These are phyloP conservation scores for Idaea biselata DNA, from an alignment of 2,888 invertebrate species.

Conservation along the genomic window DNA sequence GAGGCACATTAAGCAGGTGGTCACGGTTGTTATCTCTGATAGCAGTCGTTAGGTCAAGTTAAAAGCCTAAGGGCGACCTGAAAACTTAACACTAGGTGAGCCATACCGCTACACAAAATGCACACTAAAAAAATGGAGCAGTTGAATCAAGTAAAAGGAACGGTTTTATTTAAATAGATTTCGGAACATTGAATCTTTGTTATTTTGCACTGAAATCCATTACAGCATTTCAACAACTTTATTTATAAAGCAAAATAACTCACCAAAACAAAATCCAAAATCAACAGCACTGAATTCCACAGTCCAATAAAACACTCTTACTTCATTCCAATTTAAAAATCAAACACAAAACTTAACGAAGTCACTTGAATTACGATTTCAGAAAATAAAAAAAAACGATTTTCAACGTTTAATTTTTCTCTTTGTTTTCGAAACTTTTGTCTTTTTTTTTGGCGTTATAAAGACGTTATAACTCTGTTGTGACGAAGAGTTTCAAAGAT, in stretches of 20 bases:
- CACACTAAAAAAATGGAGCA: too few species aligned
- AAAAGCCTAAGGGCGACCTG: too few species aligned
- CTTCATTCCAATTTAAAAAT: slow-evolving; percentile 2
- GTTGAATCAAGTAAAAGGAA: not conserved
- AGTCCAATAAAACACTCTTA: not conserved
- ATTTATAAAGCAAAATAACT: not conserved
- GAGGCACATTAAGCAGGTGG: too few species aligned
- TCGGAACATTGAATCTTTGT: too few species aligned
- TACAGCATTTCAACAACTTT: not conserved
- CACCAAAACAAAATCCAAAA: not conserved
- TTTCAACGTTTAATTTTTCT: not conserved
- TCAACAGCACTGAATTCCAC: not conserved
- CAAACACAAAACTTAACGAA: slow-evolving; percentile 6
- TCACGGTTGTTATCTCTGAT: too few species aligned
- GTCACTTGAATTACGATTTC: not conserved
- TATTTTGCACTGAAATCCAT: not conserved
- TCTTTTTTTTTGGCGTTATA: too few species aligned
- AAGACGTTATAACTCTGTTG: not conserved
- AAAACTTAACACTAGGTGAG: too few species aligned
- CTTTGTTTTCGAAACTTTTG: not conserved
- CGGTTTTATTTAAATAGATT: not conserved
- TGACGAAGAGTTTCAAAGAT: not conserved
- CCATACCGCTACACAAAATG: too few species aligned
- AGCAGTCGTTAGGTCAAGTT: too few species aligned
- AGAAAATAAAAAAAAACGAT: not conserved